A percentile compares a stretch with the other conserved stretches of the same genome.
Evolutionary conservation across 2,113 vertebrate genomes (phyloP).

Genomic region (Pelecanus crispus): DNA sequence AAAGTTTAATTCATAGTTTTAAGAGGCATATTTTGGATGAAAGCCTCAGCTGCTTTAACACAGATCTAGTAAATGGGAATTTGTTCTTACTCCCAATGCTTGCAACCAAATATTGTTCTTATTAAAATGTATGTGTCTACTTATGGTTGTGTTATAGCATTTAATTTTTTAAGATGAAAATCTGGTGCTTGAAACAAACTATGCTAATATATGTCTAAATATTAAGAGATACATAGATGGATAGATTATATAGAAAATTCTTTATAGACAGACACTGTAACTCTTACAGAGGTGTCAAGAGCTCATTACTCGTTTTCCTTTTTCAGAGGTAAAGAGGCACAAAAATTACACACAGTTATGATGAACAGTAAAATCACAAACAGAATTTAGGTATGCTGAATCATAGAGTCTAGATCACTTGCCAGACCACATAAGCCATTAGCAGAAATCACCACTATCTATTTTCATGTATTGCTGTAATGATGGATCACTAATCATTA

Average conservation of each 20-base stretch:
- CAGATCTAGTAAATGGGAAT: neutral
- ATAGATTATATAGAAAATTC: neutral
- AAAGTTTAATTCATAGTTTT: conserved; percentile 15
- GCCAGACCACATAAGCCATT: neutral
- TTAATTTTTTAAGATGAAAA: neutral
- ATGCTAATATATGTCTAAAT: neutral
- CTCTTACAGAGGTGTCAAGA: neutral
- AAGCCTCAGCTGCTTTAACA: neutral
- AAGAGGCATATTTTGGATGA: neutral
- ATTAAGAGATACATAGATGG: neutral
- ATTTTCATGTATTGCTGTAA: neutral
- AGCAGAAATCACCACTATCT: neutral
- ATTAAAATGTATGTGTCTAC: neutral
- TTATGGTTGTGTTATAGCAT: neutral
- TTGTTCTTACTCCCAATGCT: neutral
- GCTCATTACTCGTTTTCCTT: neutral
- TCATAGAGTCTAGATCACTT: neutral
- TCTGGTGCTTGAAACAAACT: neutral
- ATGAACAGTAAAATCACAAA: neutral
- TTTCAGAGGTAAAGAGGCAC: neutral
- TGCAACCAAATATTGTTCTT: neutral
- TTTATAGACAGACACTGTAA: neutral
- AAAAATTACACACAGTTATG: neutral
- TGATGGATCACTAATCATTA: neutral
- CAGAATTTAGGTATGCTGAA: neutral